Evolutionary conservation across 2,888 invertebrate species (phyloP), one percentile per base, ranked within the genome.

Genomic region (Tubulanus polymorphus): DNA sequence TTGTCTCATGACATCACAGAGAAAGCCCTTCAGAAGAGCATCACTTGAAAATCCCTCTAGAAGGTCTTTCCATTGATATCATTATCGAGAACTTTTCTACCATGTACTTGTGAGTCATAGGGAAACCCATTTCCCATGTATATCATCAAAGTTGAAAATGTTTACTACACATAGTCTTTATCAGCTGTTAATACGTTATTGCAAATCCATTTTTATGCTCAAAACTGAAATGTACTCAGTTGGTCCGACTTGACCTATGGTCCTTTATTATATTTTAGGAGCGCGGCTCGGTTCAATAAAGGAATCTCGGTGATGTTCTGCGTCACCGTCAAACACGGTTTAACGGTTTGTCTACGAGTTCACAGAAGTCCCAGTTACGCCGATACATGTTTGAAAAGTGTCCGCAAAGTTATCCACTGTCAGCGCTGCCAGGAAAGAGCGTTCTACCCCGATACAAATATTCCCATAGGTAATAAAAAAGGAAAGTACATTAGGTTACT

Each of bases 341-440:
- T 75, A 29, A 64, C 74, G 48, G 64, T 74, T 5, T 62, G 64
- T 28, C 64, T 74, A 15, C 53, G 61, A 51, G 67, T 71, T 15
- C 45, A 53, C 2, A 56, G 73, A 48, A 70, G 71, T 20, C 66
- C 72, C 8, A 60, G 57, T 18, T 56, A 60, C 53, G 71, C 72
- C 18, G 68, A 71, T 37, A 45, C 51, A 6, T 56, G 63, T 46
- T 48, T 69, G 18, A 55, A 59, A 3, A 53, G 64, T 30, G 56
- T 74, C 12, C 53, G 65, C 5, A 54, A 56, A 6, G 54, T 74
- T 3, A 59, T 75, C 18, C 72, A 75, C 55, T 76, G 76, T 55
- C 67, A 67, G 50, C 65, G 74, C 45, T 76, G 76, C 68, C 70
- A 73, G 50, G 73, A 75, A 48, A 63, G 71, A 55, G 63, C 59